Base-by-base conservation (phyloP, 2,888 invertebrate genomes). In the Chymomyza caudatula region DNA sequence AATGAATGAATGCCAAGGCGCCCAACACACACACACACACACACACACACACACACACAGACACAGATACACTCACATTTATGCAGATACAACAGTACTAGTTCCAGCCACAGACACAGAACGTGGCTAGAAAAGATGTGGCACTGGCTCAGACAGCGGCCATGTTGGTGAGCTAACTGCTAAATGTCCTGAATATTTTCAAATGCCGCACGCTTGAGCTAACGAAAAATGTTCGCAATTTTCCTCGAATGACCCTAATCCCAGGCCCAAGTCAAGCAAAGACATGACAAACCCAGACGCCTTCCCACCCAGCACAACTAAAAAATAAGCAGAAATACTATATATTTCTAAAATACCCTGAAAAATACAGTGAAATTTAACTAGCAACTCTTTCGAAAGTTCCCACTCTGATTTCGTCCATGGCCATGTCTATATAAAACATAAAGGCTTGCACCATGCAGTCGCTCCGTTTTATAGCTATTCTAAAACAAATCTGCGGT, bases 181-280 rank as follows among this genome's bases (percentile, higher is more conserved):
- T 20, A 49, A 5, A 37, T 61, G 59, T 15, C 53, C 55, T 61
- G 53, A 65, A 59, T 58, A 63, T 52, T 49, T 53, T 22, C 17
- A 44, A 56, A 13, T 13, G 15, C 47, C 17, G 47, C 47, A 47
- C 47, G 47, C 47, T 47, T 47, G 13, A 47, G 22, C 13, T 6
- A 63, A 58, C 54, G 44, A 60, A 72, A 69, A 64, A 71, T 67
- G 64, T 25, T 58, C 53, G 52, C 65, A 64, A 66, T 77, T 69
- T 63, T 19, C 25, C 64, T 23, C 47, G 63, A 66, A 65, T 67
- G 54, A 67, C 65, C 44, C 67, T 60, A 54, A 62, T 62, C 55
- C 62, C 54, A 15, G 23, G 15, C n/a, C 29, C 25, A 23, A 15
- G 15, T 15, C 47, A 60, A 51, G 42, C 63, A 60, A 58, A 6